These are phyloP conservation scores for Elephantulus edwardii DNA, from an alignment of 2,113 vertebrate genomes.

Conservation along the genomic window DNA sequence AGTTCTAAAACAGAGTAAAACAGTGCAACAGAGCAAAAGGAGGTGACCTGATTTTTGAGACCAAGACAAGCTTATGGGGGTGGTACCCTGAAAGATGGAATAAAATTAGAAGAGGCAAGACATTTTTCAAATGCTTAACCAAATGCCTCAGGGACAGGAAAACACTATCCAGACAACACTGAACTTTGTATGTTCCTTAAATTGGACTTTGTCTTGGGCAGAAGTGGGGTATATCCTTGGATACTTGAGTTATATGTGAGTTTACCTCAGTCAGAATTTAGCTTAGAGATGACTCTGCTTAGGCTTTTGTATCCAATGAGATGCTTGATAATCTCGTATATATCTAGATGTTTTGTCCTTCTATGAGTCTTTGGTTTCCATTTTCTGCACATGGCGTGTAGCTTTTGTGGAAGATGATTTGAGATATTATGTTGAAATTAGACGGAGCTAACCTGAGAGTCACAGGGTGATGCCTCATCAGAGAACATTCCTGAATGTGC, in stretches of 20 bases:
- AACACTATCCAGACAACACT: neutral
- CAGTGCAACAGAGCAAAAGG: neutral
- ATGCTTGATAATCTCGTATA: neutral
- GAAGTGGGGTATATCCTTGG: neutral
- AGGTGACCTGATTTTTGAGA: neutral
- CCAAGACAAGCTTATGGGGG: neutral
- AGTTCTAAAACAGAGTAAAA: neutral
- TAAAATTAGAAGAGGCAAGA: neutral
- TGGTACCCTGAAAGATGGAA: neutral
- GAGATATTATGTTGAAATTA: neutral
- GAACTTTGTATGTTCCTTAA: neutral
- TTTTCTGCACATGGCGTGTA: neutral
- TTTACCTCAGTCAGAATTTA: neutral
- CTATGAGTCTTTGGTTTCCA: neutral
- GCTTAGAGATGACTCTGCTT: neutral
- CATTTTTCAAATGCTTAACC: neutral
- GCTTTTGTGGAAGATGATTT: neutral
- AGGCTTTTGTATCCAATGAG: neutral
- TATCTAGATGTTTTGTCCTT: neutral
- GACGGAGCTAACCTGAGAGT: neutral
- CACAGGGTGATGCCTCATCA: neutral
- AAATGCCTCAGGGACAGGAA: neutral
- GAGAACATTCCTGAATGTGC: neutral
- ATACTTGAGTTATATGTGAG: neutral
- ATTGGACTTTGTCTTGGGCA: neutral